Base-by-base conservation (phyloP, 2,888 invertebrate species). In the Coleophora deauratella region DNA sequence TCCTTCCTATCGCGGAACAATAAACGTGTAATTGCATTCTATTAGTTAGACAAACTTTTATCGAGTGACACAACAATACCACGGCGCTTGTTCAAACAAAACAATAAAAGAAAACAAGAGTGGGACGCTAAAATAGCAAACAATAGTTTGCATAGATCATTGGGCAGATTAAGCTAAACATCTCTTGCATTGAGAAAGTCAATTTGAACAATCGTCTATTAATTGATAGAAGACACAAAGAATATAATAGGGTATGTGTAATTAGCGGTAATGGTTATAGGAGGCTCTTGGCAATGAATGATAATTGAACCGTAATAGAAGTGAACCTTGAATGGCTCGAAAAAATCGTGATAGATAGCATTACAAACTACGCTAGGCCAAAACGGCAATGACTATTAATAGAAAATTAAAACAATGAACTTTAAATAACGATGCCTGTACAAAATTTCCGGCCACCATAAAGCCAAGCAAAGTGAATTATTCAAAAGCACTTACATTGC, bases 1-100 rank as follows among this genome's bases (percentile, higher is more conserved):
- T 21, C 21, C 47, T 49, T 51, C 37, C 41, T 35, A 46, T 52
- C 44, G 48, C 43, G 51, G 42, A 62, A 66, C 59, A 63, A 62
- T 59, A 57, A 57, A 49, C 52, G 52, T 57, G 64, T 62, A 59
- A 64, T 64, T 65, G 55, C 54, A 57, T 66, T 66, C 63, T 49
- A 62, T n/a, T 21, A 4, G 21, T 63, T 68, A 61, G 55, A 59
- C 59, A 52, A 59, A 51, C 51, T 36, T 49, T 56, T 56, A 49
- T 55, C 51, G 51, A 59, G 59, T 48, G 48, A 51, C 37, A 37
- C 30, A 46, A 64, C 61, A 65, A 66, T 64, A 45, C 54, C 36
- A 34, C 10, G 27, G 21, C 11, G 37, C 33, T 41, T 21, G 33
- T 35, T 37, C 21, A 27, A 39, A 42, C 30, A 38, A 38, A 42